Evolutionary conservation across 2,888 invertebrate species (phyloP).

Genomic region (Eremobia ochroleuca): DNA sequence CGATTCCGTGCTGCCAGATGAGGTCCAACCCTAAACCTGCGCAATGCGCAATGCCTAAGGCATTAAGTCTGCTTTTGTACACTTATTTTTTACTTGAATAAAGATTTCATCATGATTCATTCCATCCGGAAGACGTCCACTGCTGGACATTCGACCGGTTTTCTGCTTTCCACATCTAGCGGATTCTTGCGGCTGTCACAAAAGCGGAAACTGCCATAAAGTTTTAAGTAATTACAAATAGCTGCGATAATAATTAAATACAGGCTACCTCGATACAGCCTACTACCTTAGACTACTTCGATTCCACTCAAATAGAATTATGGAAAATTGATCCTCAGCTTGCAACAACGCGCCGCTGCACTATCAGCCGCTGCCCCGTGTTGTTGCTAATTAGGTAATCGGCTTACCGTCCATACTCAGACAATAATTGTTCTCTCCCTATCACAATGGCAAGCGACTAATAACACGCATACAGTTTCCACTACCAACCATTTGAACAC

Average conservation of each 20-base stretch:
- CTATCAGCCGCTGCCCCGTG: neutral
- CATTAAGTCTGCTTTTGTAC: neutral
- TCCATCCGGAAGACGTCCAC: too few relatives aligned
- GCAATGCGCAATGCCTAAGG: neutral
- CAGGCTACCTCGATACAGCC: too few relatives aligned
- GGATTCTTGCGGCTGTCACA: too few relatives aligned
- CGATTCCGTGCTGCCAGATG: too few relatives aligned
- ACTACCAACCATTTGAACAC: neutral
- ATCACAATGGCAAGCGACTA: slow-evolving; percentile 18
- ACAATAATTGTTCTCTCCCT: slow-evolving; percentile 15
- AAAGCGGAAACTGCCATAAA: neutral
- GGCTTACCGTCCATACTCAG: slow-evolving; percentile 14
- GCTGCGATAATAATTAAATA: neutral
- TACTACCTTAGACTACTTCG: neutral
- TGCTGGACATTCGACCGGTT: too few relatives aligned
- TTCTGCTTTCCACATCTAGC: too few relatives aligned
- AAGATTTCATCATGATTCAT: neutral
- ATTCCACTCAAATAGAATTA: neutral
- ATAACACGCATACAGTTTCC: neutral
- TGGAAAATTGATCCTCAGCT: neutral
- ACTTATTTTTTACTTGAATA: neutral
- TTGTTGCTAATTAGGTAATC: slow-evolving; percentile 29
- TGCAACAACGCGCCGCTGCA: neutral
- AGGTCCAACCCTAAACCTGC: too few relatives aligned
- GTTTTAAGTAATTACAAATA: neutral